Base-by-base conservation (phyloP, 2,113 vertebrate genomes). In the Triplophysa rosa region DNA sequence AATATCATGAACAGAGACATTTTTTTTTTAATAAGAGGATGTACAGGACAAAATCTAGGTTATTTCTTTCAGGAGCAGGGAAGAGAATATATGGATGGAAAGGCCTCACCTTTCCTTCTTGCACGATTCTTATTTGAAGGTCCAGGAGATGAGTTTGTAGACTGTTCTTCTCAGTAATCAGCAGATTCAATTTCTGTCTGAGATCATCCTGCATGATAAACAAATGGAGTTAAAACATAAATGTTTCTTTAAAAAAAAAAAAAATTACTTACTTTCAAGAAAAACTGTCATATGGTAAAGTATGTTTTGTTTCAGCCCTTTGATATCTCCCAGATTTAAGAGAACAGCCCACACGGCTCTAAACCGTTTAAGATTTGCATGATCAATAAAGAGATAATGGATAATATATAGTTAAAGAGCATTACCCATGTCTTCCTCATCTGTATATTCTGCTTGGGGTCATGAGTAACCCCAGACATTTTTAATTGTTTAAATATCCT, bases 31-130 rank as follows among this genome's bases (percentile, higher is more conserved):
- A 67, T 3, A 16, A 8, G 14, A 19, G 24, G 13, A 49, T 1
- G 12, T 13, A 49, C 11, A 49, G 45, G 45, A 47, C 45, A 49
- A 49, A 49, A 49, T 49, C 45, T 49, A 14, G 45, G 45, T 7
- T 49, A 49, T 49, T 49, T 49, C 10, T 0, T 49, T 49, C 13
- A 49, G 45, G 5, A 42, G 10, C 29, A n/a, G 14, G n/a, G 19
- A 77, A 69, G 4, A n/a, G n/a, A 12, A 12, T 1, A 19, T 45
- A 29, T 0, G 29, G 2, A 58, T 24, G 17, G 58, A 5, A 69
- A 19, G 8, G 23, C 45, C 89, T 84, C 67, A 97, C 95, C 94
- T 97, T 97, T 86, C 91, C 87, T 83, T 97, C 95, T 87, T 95
- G 93, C 64, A 95, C 89, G 16, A 94, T 86, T 77, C 87, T 88